Evolutionary conservation across 2,797 vertebrate genomes (phyloP).

Genomic region (Clamator glandarius): DNA sequence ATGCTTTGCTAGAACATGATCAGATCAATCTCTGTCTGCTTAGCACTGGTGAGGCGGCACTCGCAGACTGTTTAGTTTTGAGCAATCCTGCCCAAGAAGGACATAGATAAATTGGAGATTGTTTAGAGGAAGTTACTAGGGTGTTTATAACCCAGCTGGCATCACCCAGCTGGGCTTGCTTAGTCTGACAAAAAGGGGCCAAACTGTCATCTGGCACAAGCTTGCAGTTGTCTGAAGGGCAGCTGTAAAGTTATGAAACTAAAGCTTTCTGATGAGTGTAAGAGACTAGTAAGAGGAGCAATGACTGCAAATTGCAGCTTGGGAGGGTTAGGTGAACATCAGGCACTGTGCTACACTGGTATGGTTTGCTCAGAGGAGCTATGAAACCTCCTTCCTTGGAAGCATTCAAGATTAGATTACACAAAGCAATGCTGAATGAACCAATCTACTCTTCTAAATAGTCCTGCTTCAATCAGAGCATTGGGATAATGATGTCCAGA

Average conservation of each 20-base stretch:
- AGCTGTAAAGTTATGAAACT: fast-evolving
- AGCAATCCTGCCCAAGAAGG: neutral
- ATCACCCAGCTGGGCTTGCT: neutral
- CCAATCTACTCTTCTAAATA: fast-evolving
- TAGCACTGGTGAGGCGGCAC: neutral
- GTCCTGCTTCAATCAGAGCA: neutral
- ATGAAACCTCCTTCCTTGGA: neutral
- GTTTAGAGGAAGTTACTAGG: neutral
- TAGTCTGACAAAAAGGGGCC: neutral
- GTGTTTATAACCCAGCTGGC: neutral
- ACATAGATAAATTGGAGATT: neutral
- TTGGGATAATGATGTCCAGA: neutral
- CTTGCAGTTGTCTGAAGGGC: neutral
- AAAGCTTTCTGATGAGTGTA: neutral
- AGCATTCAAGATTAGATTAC: neutral
- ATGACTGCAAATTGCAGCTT: neutral
- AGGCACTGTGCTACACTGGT: neutral
- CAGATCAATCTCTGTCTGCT: neutral
- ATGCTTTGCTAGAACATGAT: neutral
- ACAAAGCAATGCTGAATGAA: neutral
- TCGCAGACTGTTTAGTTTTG: neutral
- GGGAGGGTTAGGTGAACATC: neutral
- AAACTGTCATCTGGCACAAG: neutral
- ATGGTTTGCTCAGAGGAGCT: neutral
- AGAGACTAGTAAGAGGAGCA: neutral